Percentiles rank a stretch among this genome's conserved stretches.
These are phyloP conservation scores for Galeopterus variegatus DNA, from an alignment of 2,113 vertebrate genomes.

Conservation along the genomic window DNA sequence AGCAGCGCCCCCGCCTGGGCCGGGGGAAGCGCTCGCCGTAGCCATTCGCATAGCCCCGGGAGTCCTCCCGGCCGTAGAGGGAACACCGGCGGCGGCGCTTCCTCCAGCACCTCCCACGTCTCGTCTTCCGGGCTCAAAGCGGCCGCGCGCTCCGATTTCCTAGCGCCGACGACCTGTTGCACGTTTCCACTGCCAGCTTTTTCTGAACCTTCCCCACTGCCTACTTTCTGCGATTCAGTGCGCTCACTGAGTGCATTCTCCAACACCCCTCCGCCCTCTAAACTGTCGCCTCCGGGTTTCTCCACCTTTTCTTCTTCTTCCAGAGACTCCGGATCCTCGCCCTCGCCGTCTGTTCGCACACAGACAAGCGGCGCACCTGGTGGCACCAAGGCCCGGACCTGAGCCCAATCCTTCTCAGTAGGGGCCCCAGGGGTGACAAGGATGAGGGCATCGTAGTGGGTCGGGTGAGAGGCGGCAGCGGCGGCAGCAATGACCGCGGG, in stretches of 20 bases:
- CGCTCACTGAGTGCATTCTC: not conserved
- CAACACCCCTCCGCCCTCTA: not conserved
- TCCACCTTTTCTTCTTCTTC: constrained; percentile 62
- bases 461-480: not conserved
- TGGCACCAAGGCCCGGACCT: constrained; percentile 80
- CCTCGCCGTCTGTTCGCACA: constrained; percentile 81
- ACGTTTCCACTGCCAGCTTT: constrained; percentile 35
- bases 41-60: constrained; percentile 71
- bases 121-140: constrained; percentile 64
- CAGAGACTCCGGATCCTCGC: constrained; percentile 58
- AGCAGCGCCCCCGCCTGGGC: constrained; percentile 83
- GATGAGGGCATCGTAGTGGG: constrained; percentile 87
- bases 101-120: constrained; percentile 78
- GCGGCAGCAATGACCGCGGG: not conserved
- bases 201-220: constrained; percentile 59
- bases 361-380: constrained; percentile 82
- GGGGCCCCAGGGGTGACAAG: constrained; percentile 84
- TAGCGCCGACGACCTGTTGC: not conserved
- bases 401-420: constrained; percentile 76
- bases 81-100: constrained; percentile 71
- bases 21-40: constrained; percentile 68
- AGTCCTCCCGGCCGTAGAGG: constrained; percentile 77
- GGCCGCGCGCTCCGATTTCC: fast-evolving
- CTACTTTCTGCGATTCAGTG: constrained; percentile 67
- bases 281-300: not conserved